Evolutionary conservation across 2,888 invertebrate genomes (phyloP), one percentile per base, ranked within the genome.

Genomic region (Drosophila mayaguana): DNA sequence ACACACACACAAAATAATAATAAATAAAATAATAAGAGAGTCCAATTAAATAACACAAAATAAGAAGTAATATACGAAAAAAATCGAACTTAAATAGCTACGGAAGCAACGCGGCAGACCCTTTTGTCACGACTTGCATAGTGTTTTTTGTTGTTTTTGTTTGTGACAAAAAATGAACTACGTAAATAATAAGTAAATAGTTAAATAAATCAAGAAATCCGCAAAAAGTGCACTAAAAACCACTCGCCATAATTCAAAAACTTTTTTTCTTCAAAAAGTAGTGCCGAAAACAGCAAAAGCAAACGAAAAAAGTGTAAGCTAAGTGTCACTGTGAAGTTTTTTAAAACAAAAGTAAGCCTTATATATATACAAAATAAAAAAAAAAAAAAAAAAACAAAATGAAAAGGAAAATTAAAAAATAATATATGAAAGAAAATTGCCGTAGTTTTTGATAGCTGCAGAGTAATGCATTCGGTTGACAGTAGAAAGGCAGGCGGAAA

Each of bases 121-220:
- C 68, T 73, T 65, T 77, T 67, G 38, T 45, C 45, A 45, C 43
- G 18, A 50, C 28, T 67, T 63, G 50, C 36, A 57, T 42, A 36
- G 46, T 82, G 82, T 75, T 85, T 81, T 79, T 78, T 71, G 53
- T 70, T 72, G 55, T 80, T 81, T 72, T 65, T 81, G 46, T 62
- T 72, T 70, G 83, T 82, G 82, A 66, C 14, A 51, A 54, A 63
- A 46, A 55, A 56, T 18, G 45, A 22, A 45, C 11, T 12, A 11
- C 28, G 20, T 34, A 0, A 36, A 16, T 12, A 48, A 28, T 28
- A 28, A 48, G 42, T 12, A 57, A 53, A 60, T 16, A 53, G 25
- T 54, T 38, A 12, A 32, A 36, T 7, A 46, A 51, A 46, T n/a
- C 12, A 20, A 51, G 22, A 45, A 7, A 59, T 25, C 34, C n/a